Evolutionary conservation across 2,113 vertebrate species (phyloP).

Genomic region (Stercorarius parasiticus): DNA sequence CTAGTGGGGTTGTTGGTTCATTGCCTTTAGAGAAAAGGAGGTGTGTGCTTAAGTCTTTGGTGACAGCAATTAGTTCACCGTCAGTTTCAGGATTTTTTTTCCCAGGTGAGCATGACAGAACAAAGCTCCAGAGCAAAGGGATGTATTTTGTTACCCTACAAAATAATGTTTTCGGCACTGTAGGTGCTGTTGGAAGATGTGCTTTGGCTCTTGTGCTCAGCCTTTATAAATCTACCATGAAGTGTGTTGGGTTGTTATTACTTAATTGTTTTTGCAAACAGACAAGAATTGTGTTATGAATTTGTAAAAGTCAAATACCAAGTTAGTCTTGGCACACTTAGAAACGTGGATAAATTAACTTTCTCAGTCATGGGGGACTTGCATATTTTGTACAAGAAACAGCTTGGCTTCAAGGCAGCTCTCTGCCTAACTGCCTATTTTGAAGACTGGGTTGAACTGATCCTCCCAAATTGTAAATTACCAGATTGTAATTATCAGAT

Average conservation of each 20-base stretch:
- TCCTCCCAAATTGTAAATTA: background rate
- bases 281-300: background rate
- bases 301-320: background rate
- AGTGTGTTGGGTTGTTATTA: background rate
- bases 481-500: background rate
- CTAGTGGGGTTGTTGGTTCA: background rate
- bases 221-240: background rate
- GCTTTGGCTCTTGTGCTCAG: background rate
- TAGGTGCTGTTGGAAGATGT: background rate
- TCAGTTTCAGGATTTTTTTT: background rate
- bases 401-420: background rate
- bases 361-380: background rate
- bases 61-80: background rate
- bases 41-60: background rate
- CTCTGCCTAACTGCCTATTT: background rate
- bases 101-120: accelerated
- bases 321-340: background rate
- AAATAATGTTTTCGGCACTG: background rate
- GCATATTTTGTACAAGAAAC: background rate
- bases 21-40: background rate
- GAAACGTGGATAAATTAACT: background rate
- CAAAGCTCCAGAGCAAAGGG: background rate
- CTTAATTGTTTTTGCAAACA: background rate
- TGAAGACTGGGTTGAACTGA: background rate
- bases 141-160: background rate